phyloP scores from a whole-genome alignment of 2,113 vertebrate genomes.

The Pogonocichla stellata region DNA sequence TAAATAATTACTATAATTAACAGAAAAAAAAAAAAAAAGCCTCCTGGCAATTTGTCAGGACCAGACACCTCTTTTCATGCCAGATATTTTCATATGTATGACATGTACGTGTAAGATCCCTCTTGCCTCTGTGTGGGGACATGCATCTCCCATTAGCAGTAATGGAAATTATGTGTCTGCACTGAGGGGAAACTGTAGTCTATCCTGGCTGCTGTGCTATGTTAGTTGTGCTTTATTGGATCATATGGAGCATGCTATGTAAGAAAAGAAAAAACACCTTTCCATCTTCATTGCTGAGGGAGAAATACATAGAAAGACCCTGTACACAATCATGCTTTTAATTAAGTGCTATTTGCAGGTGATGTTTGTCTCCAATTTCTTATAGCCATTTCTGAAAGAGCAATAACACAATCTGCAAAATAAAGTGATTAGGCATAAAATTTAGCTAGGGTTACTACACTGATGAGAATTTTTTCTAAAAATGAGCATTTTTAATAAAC shows the following conservation, averaged over 20 bases:
- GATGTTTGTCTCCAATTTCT: slow-evolving; percentile 12
- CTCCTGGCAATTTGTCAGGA: slow-evolving; percentile 53
- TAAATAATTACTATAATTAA: slow-evolving; percentile 66
- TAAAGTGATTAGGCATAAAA: slow-evolving; percentile 36
- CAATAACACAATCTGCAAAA: slow-evolving; percentile 29
- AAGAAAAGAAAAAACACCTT: background rate
- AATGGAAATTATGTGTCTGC: slow-evolving; percentile 62
- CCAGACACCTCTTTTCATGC: slow-evolving; percentile 46
- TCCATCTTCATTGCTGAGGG: background rate
- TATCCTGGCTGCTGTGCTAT: slow-evolving; percentile 5
- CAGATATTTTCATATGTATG: slow-evolving; percentile 67
- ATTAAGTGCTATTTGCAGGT: slow-evolving; percentile 49
- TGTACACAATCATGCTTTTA: slow-evolving; percentile 44
- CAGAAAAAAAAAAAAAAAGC: background rate
- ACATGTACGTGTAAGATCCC: slow-evolving; percentile 40
- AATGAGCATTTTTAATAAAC: slow-evolving; percentile 45
- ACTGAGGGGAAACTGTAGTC: slow-evolving; percentile 49
- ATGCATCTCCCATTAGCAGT: slow-evolving; percentile 58
- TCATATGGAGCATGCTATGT: slow-evolving; percentile 36
- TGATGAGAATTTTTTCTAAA: background rate
- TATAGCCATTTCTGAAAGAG: background rate
- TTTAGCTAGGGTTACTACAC: slow-evolving; percentile 28
- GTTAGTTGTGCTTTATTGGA: slow-evolving; percentile 41
- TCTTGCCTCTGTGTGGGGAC: slow-evolving; percentile 23
- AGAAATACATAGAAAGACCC: slow-evolving; percentile 4